Evolutionary conservation across 2,888 invertebrate genomes (phyloP).

Genomic region (Tenodera sinensis): DNA sequence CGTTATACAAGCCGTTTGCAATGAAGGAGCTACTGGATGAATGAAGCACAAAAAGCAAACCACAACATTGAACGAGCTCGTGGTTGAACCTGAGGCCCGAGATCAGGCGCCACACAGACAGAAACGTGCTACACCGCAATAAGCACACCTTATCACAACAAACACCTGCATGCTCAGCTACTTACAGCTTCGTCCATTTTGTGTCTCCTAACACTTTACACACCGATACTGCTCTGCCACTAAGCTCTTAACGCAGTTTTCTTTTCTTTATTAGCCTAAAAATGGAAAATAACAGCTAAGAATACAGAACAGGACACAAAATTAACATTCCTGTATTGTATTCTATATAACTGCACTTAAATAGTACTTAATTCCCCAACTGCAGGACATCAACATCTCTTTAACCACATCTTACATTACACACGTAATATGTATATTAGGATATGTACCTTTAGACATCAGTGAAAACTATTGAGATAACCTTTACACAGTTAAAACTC

Average conservation of each 20-base stretch:
- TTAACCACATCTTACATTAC: too few species aligned
- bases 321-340: not conserved
- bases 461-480: too few species aligned
- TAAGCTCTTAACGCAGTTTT: not conserved
- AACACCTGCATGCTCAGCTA: not conserved
- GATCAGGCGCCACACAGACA: not conserved
- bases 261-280: not conserved
- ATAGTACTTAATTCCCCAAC: not conserved
- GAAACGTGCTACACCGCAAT: not conserved
- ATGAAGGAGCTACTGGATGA: not conserved
- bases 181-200: not conserved
- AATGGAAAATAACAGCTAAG: not conserved
- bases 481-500: too few species aligned
- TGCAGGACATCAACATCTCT: not conserved
- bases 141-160: not conserved
- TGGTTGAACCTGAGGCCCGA: not conserved
- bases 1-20: not conserved
- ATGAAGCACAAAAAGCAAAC: not conserved
- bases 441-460: too few species aligned
- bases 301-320: not conserved
- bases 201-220: not conserved
- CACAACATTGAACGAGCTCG: not conserved
- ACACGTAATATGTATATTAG: too few species aligned
- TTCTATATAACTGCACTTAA: not conserved
- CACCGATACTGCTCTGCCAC: not conserved